Conservation (phyloP, 1,140 invertebrate genomes). For the Cydia amplana region DNA sequence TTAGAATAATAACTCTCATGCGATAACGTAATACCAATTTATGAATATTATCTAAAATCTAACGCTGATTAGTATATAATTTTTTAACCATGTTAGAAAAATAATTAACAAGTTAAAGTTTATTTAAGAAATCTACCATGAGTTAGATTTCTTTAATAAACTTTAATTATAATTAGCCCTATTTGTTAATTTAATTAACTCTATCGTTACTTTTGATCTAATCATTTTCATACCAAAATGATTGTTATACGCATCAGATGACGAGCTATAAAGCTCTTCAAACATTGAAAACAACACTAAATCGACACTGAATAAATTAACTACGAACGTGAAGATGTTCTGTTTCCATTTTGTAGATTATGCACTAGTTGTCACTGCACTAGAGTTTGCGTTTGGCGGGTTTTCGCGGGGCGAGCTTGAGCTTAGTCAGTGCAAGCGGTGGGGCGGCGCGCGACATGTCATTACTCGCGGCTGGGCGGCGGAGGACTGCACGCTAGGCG, state of each 20-base stretch:
- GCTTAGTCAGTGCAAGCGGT: slow-evolving; percentile 42
- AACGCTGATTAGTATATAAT: neutral
- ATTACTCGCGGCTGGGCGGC: slow-evolving; percentile 56
- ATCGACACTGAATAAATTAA: slow-evolving; percentile 63
- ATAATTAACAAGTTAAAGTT: neutral
- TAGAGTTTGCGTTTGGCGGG: slow-evolving; percentile 34
- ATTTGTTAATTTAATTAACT: neutral
- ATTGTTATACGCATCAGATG: slow-evolving; percentile 49
- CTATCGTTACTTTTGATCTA: neutral
- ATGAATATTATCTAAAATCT: slow-evolving; percentile 10
- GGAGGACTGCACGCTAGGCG: slow-evolving; percentile 54
- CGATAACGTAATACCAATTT: slow-evolving; percentile 32
- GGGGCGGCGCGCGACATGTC: slow-evolving; percentile 55
- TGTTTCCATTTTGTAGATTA: slow-evolving; percentile 58
- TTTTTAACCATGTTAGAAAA: neutral
- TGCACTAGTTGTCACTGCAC: slow-evolving; percentile 39
- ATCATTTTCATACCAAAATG: slow-evolving; percentile 31
- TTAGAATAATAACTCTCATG: slow-evolving; percentile 14
- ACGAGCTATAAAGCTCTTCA: slow-evolving; percentile 38
- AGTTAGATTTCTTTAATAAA: too few relatives aligned
- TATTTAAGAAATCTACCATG: neutral
- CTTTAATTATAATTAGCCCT: neutral
- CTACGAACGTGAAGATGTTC: slow-evolving; percentile 68
- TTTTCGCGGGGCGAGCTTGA: slow-evolving; percentile 37
- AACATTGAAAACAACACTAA: slow-evolving; percentile 64